Percentiles rank a stretch among this genome's conserved stretches.
These are phyloP conservation scores for Bambusicola thoracicus DNA, from an alignment of 2,113 vertebrate genomes.

Conservation along the genomic window DNA sequence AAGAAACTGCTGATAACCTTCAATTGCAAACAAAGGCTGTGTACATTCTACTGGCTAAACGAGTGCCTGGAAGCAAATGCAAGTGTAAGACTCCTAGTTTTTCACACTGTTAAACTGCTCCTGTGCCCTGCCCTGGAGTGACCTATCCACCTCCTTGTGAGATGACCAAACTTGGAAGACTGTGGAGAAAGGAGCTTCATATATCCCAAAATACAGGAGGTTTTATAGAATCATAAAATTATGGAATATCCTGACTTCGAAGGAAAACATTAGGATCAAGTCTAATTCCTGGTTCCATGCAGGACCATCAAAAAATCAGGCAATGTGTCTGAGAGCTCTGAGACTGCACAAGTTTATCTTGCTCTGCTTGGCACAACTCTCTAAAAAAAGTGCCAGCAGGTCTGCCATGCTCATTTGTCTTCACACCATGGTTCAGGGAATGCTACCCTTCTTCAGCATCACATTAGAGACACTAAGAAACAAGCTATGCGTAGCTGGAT, in stretches of 20 bases:
- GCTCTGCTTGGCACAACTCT: neutral
- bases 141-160: neutral
- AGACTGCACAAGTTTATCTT: neutral
- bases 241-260: no score
- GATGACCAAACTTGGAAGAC: neutral
- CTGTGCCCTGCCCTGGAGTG: neutral
- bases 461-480: neutral
- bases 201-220: neutral
- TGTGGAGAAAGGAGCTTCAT: neutral
- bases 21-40: neutral
- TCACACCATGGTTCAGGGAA: neutral
- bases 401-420: neutral
- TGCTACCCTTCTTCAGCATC: neutral
- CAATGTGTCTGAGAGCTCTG: no score
- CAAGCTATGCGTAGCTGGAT: neutral
- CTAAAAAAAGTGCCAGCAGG: neutral
- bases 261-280: no score
- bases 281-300: no score
- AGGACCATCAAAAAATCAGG: no score
- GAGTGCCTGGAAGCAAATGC: neutral
- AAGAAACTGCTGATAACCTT: neutral
- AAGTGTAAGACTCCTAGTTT: neutral
- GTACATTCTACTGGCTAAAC: neutral
- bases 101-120: neutral
- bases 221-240: no score